Conservation (phyloP, 2,797 vertebrate genomes). For the Enteromius anoplus region DNA sequence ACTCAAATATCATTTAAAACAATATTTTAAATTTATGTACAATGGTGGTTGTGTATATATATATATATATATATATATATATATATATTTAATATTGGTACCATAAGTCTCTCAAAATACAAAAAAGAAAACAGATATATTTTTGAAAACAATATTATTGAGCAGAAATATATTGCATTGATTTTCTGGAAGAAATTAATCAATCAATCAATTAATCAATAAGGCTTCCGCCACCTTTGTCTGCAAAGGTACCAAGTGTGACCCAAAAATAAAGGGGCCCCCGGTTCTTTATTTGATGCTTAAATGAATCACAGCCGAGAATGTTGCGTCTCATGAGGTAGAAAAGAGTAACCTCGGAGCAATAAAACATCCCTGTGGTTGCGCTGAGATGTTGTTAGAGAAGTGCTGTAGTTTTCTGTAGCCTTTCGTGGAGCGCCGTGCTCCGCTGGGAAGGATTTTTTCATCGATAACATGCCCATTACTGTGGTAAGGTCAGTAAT, state of each 20-base stretch:
- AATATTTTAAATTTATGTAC: background rate
- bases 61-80: no score
- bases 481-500: slow-evolving; percentile 41
- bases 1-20: no score
- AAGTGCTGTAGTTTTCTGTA: slow-evolving; percentile 23
- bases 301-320: background rate
- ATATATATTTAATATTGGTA: background rate
- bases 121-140: background rate
- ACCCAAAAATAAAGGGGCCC: background rate
- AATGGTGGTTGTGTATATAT: background rate
- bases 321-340: background rate
- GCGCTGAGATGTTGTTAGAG: slow-evolving; percentile 62
- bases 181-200: background rate
- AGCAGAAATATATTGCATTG: no score
- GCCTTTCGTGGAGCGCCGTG: background rate
- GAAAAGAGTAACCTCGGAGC: slow-evolving; percentile 4
- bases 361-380: slow-evolving; percentile 1
- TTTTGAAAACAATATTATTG: no score
- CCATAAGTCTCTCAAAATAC: background rate
- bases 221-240: background rate
- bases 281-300: background rate
- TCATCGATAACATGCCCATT: slow-evolving; percentile 40
- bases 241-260: background rate
- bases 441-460: slow-evolving; percentile 27
- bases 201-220: no score